A percentile compares a stretch with the other conserved stretches of the same genome.
Evolutionary conservation across 35 echinoderm and acorn worm genomes (phyloP).

Genomic region (Chiridota heheva): DNA sequence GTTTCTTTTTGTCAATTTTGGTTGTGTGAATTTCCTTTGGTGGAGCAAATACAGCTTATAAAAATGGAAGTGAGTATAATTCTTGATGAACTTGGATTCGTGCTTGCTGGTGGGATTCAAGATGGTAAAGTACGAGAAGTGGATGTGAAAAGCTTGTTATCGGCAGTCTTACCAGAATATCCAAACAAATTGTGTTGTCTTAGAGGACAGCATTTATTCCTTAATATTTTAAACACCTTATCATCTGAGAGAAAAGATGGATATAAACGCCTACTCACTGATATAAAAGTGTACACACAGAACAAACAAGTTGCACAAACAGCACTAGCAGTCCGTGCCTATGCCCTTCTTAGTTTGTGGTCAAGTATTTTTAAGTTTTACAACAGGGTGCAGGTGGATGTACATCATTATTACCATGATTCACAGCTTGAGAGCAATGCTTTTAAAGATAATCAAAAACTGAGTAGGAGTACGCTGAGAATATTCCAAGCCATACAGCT

Average conservation of each 20-base stretch:
- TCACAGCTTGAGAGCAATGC: not conserved
- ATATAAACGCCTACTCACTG: slow-evolving; percentile 76
- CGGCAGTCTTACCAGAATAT: slow-evolving; percentile 79
- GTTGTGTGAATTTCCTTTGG: slow-evolving; percentile 78
- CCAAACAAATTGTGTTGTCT: slow-evolving; percentile 61
- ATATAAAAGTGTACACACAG: slow-evolving; percentile 75
- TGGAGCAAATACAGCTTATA: slow-evolving; percentile 66
- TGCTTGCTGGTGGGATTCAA: slow-evolving; percentile 54
- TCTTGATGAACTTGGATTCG: slow-evolving; percentile 71
- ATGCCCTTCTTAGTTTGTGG: slow-evolving; percentile 81
- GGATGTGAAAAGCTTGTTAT: slow-evolving; percentile 59
- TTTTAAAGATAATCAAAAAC: not conserved
- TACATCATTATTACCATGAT: not conserved
- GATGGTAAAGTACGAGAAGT: slow-evolving; percentile 46
- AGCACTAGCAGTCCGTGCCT: slow-evolving; percentile 79
- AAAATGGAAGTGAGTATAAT: slow-evolving; percentile 87
- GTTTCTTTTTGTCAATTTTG: slow-evolving; percentile 86
- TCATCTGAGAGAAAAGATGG: slow-evolving; percentile 76
- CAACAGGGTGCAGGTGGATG: slow-evolving; percentile 14
- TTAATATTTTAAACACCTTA: slow-evolving; percentile 82
- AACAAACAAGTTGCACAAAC: slow-evolving; percentile 77
- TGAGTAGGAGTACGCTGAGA: slow-evolving; percentile 4
- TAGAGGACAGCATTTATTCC: slow-evolving; percentile 73
- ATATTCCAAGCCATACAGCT: slow-evolving; percentile 63
- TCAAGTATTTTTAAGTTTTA: slow-evolving; percentile 80